phyloP scores from a whole-genome alignment of 2,113 vertebrate genomes.

The Colistium nudipinnis region DNA sequence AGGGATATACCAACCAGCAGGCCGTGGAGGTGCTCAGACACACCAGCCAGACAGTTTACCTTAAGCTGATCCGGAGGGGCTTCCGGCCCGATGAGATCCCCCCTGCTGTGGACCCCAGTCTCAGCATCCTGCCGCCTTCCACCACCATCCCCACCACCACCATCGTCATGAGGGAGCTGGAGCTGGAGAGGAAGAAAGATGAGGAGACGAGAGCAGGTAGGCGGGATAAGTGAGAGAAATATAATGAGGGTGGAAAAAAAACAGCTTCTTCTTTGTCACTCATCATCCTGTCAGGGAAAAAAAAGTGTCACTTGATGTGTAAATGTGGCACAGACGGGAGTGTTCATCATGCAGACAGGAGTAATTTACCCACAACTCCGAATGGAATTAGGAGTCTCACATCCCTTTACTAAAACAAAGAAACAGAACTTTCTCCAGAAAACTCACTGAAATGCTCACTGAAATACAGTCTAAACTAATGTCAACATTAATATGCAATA shows the following conservation, averaged over 20 bases:
- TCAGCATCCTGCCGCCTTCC: slow-evolving; percentile 30
- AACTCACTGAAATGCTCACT: neutral
- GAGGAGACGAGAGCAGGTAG: slow-evolving; percentile 63
- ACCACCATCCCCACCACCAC: slow-evolving; percentile 50
- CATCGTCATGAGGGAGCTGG: slow-evolving; percentile 67
- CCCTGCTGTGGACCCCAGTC: slow-evolving; percentile 33
- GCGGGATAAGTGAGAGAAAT: slow-evolving; percentile 18
- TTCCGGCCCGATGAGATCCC: slow-evolving; percentile 82
- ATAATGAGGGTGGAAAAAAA: slow-evolving; percentile 27
- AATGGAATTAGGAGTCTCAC: slow-evolving; percentile 16
- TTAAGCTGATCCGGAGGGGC: slow-evolving; percentile 88
- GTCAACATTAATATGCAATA: neutral
- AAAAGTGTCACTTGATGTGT: slow-evolving; percentile 39
- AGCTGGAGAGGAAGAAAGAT: slow-evolving; percentile 58
- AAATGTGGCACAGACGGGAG: slow-evolving; percentile 14
- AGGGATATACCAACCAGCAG: slow-evolving; percentile 96
- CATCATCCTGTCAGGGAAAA: slow-evolving; percentile 19
- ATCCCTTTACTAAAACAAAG: slow-evolving; percentile 4
- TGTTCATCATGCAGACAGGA: slow-evolving; percentile 11
- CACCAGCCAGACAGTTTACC: slow-evolving; percentile 90
- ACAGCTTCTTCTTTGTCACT: slow-evolving; percentile 6
- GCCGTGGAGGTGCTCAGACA: slow-evolving; percentile 93
- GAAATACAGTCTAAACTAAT: slow-evolving; percentile 7
- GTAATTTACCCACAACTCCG: slow-evolving; percentile 18
- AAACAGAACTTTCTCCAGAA: neutral